Percentiles rank a stretch among this genome's conserved stretches.
Evolutionary conservation across 2,797 vertebrate species (phyloP).

Genomic region (Gymnothorax reevesii): DNA sequence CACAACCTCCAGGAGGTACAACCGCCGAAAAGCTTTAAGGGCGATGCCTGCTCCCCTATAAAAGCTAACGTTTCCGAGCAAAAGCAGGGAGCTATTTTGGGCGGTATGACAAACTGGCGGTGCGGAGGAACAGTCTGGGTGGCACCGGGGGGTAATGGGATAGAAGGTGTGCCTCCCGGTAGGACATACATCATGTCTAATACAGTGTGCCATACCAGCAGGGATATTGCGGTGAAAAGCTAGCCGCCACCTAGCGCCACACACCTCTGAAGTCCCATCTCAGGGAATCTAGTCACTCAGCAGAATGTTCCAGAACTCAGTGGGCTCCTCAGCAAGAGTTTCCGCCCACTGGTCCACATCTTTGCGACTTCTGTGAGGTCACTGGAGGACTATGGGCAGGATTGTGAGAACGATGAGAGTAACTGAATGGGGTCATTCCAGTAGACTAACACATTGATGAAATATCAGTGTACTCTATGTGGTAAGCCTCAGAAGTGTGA

Average conservation of each 20-base stretch:
- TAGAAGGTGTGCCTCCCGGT: neutral
- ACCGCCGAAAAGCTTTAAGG: neutral
- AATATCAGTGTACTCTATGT: neutral
- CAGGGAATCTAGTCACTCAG: neutral
- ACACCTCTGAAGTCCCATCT: neutral
- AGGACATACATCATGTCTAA: slow-evolving; percentile 22
- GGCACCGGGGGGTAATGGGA: neutral
- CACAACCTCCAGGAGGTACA: neutral
- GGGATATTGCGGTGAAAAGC: neutral
- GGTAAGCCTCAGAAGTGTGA: too few relatives aligned
- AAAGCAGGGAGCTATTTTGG: neutral
- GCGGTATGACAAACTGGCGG: slow-evolving; percentile 1
- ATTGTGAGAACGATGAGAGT: neutral
- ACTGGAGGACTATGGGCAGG: neutral
- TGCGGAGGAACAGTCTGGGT: neutral
- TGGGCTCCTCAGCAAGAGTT: neutral
- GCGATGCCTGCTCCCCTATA: neutral
- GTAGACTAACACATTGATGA: neutral
- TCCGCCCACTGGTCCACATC: neutral
- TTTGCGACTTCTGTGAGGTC: neutral
- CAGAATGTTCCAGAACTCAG: neutral
- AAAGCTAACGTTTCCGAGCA: neutral
- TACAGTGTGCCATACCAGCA: neutral
- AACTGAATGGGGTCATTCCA: neutral
- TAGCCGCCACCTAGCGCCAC: neutral